phyloP scores from a whole-genome alignment of 2,888 invertebrate genomes.

The Catocala fraxini region DNA sequence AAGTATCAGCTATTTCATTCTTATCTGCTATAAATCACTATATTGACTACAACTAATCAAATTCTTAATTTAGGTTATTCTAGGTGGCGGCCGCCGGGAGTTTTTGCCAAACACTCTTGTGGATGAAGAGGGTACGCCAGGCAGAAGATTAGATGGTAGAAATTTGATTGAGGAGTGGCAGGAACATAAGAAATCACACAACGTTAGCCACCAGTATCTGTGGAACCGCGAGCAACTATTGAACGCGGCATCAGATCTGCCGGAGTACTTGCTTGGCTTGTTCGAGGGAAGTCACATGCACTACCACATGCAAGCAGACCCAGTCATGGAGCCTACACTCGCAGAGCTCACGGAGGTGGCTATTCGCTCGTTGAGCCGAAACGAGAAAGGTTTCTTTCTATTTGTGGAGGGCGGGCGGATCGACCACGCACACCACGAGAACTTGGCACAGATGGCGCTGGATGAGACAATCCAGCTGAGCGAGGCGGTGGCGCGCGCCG shows the following conservation, averaged over 20 bases:
- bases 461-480: conserved; percentile 91
- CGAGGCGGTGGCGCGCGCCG: conserved; percentile 85
- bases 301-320: conserved; percentile 88
- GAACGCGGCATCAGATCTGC: conserved; percentile 68
- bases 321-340: conserved; percentile 78
- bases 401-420: conserved; percentile 92
- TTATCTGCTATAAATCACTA: too few species aligned
- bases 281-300: conserved; percentile 89
- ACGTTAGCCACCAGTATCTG: conserved; percentile 80
- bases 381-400: conserved; percentile 91
- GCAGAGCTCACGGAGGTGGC: conserved; percentile 87
- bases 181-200: conserved; percentile 70
- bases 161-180: conserved; percentile 91
- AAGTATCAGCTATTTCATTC: conserved; percentile 72
- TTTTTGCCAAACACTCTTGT: conserved; percentile 86
- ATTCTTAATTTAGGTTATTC: conserved; percentile 83
- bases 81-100: conserved; percentile 91
- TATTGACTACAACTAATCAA: not conserved
- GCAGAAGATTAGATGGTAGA: conserved; percentile 86
- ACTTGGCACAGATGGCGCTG: conserved; percentile 87
- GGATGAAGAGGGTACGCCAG: conserved; percentile 84
- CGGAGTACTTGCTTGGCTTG: conserved; percentile 89
- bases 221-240: conserved; percentile 88
- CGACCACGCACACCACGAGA: conserved; percentile 90
- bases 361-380: conserved; percentile 89